phyloP scores from a whole-genome alignment of 2,113 vertebrate species.

The Cochlearius cochlearius region DNA sequence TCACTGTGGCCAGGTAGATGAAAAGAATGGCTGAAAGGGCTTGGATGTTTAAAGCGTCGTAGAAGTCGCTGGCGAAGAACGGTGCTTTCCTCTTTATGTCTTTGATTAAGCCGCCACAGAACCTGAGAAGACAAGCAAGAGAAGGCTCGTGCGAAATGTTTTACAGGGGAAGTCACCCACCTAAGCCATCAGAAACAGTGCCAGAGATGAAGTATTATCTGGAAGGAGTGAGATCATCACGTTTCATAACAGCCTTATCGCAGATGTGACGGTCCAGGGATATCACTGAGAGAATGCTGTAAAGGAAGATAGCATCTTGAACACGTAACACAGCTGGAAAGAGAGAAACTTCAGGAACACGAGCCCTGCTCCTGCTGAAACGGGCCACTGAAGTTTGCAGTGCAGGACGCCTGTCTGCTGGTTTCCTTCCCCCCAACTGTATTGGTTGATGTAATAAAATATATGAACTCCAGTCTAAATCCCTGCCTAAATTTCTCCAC shows the following conservation, averaged over 20 bases:
- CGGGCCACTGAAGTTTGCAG: background rate
- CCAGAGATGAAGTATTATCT: background rate
- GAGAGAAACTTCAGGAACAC: background rate
- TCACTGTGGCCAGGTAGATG: conserved; percentile 97
- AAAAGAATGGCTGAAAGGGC: conserved; percentile 94
- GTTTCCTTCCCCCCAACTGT: background rate
- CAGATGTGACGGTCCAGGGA: background rate
- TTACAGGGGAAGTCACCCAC: background rate
- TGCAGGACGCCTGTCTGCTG: background rate
- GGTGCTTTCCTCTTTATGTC: conserved; percentile 95
- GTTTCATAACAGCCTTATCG: background rate
- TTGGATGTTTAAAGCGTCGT: conserved; percentile 92
- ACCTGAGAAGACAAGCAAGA: conserved; percentile 71
- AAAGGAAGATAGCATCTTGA: background rate
- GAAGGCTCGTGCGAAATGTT: background rate
- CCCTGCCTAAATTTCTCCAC: background rate
- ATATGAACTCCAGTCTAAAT: background rate
- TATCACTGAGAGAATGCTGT: background rate
- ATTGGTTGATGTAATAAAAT: background rate
- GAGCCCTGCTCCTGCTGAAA: background rate
- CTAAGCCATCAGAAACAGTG: background rate
- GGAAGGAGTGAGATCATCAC: background rate
- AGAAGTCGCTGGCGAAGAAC: conserved; percentile 93
- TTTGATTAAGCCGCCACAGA: conserved; percentile 93
- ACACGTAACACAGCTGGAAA: background rate